These are phyloP conservation scores for Diarsia brunnea DNA, from an alignment of 2,888 invertebrate genomes.

Conservation along the genomic window DNA sequence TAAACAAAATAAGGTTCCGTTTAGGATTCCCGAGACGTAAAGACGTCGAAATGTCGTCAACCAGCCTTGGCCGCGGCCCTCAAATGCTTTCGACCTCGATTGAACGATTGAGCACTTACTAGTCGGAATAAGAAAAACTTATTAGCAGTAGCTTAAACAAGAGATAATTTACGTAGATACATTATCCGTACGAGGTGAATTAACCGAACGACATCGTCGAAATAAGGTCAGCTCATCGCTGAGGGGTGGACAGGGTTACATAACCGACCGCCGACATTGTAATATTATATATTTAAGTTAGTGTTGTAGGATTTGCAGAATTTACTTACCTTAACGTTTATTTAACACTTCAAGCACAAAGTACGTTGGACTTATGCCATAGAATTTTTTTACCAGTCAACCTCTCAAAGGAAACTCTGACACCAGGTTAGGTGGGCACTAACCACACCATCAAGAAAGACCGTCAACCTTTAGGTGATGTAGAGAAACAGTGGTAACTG, in stretches of 20 bases:
- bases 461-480: no score
- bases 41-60: constrained; percentile 66
- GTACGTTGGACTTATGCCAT: no score
- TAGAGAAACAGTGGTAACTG: no score
- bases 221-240: constrained; percentile 19
- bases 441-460: no score
- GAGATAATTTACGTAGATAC: constrained; percentile 27
- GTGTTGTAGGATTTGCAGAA: background rate
- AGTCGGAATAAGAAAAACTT: constrained; percentile 51
- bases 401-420: no score
- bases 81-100: constrained; percentile 63
- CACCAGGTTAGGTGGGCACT: no score
- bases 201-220: background rate
- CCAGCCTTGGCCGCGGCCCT: constrained; percentile 70
- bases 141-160: constrained; percentile 34
- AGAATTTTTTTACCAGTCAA: no score
- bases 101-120: constrained; percentile 57
- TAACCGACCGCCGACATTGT: background rate
- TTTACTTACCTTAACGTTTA: background rate
- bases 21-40: constrained; percentile 65
- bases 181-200: constrained; percentile 25
- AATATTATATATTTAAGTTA: background rate
- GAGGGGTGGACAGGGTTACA: constrained; percentile 15
- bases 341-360: no score
- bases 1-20: constrained; percentile 40